phyloP scores from a whole-genome alignment of 2,888 invertebrate genomes.

The Anthoptus insignis region DNA sequence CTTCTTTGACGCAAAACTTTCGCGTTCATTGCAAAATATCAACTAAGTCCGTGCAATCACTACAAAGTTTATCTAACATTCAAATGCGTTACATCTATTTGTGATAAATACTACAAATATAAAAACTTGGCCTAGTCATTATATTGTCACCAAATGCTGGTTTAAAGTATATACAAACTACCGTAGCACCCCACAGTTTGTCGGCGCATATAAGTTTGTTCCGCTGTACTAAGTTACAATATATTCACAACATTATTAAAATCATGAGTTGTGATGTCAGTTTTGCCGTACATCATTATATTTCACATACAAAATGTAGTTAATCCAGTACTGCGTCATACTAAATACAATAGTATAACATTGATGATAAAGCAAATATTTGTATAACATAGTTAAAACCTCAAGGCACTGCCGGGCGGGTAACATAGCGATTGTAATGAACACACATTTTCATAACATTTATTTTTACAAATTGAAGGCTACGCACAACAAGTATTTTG shows the following conservation, averaged over 20 bases:
- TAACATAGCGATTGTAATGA: constrained; percentile 11
- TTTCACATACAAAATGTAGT: background rate
- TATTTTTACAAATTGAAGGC: too few species aligned
- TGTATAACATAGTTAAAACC: background rate
- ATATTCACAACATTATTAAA: constrained; percentile 21
- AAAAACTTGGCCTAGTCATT: too few species aligned
- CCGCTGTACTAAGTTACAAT: background rate
- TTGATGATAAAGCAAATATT: constrained; percentile 10
- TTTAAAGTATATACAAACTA: too few species aligned
- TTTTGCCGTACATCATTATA: background rate
- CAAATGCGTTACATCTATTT: too few species aligned
- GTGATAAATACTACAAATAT: too few species aligned
- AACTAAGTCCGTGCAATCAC: too few species aligned
- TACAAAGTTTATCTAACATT: too few species aligned
- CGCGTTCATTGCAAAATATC: too few species aligned
- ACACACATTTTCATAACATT: constrained; percentile 1
- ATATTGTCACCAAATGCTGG: too few species aligned
- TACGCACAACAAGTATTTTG: too few species aligned
- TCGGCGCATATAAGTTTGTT: background rate
- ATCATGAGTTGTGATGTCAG: constrained; percentile 19
- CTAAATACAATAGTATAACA: background rate
- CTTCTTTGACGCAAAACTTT: too few species aligned
- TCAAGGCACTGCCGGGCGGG: constrained; percentile 21
- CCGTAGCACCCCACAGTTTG: too few species aligned
- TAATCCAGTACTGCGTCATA: background rate